Evolutionary conservation across 2,113 vertebrate species (phyloP), one percentile per base, ranked within the genome.

Genomic region (Pterocles orientalis): DNA sequence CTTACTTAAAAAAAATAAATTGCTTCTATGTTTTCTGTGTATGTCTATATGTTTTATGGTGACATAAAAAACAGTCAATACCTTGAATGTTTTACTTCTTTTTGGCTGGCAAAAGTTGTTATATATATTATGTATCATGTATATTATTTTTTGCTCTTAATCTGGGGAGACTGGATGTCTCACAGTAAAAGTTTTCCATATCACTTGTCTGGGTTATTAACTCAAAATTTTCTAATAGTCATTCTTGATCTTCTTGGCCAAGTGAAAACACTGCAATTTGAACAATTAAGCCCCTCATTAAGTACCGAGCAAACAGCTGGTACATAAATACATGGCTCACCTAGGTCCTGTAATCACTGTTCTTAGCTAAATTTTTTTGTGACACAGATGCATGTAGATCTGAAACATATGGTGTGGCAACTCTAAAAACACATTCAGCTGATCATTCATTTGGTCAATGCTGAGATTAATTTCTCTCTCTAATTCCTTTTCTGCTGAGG

Each of bases 401-500:
- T 73, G 88, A 85, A 91, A 86, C 0, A 0, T 39, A 23, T 73
- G 39, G 43, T 20, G 1, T 12, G 80, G 17, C 45, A 77, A 51
- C 66, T 91, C 73, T 81, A 56, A 86, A 87, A 79, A 39, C 19
- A 13, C 23, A 48, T 90, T 71, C 51, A 83, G 19, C 48, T 80
- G 50, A 77, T 92, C 7, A 3, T 90, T 91, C n/a, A 18, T 93
- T 89, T 94, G 72, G 69, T 73, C 10, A 4, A 45, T 48, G 45
- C n/a, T 19, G 36, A 77, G 47, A 76, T 90, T 95, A 77, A 82
- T 86, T 88, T 90, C 66, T 94, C 21, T 71, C 34, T 76, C n/a
- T 73, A n/a, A 92, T 92, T 95, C 85, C n/a, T 94, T 79, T 82
- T 86, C 72, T 93, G 43, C 62, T 79, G 68, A 94, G 65, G 58